Base-by-base conservation (phyloP, 2,113 vertebrate species). In the Istiophorus platypterus region DNA sequence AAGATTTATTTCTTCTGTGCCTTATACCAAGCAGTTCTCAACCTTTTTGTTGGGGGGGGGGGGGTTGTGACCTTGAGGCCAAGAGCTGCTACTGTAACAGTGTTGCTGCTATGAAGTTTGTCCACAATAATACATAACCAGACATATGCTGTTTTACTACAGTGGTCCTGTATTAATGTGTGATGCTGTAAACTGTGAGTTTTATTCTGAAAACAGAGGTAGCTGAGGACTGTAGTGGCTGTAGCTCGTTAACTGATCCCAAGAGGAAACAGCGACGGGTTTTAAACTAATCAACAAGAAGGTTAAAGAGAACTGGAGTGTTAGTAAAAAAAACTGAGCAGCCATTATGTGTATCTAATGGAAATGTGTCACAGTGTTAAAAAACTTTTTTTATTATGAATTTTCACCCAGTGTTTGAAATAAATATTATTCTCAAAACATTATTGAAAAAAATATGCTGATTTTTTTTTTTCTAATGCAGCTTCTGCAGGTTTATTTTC, bases 361-460 rank as follows among this genome's bases (percentile, higher is more conserved):
- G 29, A 62, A 39, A 12, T 20, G 18, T 49, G 45, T 47, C 31
- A 34, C 15, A 18, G 12, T 42, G 42, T 45, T 45, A 5, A 47
- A 14, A 49, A 61, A 61, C 58, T 34, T 85, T 72, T 62, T 85
- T 11, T 70, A 64, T 54, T 2, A 1, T 81, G 78, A 27, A 69
- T 86, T 86, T 86, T 82, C 70, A 82, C 70, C 4, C 1, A 0
- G 7, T 49, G 69, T 75, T 82, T 75, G 45, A 86, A 86, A 86
- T 86, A 82, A 82, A 82, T 4, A 26, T 9, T 37, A 0, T 37
- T 56, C 57, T 72, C 1, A 22, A 37, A 66, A 27, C 14, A 27
- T 17, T 29, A 69, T 24, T 49, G 17, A 42, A 22, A 6, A 4
- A 51, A n/a, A n/a, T n/a, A 10, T 51, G 18, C 20, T 22, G 20